Conservation (phyloP, 2,888 invertebrate species). For the Pogonocherus hispidulus region DNA sequence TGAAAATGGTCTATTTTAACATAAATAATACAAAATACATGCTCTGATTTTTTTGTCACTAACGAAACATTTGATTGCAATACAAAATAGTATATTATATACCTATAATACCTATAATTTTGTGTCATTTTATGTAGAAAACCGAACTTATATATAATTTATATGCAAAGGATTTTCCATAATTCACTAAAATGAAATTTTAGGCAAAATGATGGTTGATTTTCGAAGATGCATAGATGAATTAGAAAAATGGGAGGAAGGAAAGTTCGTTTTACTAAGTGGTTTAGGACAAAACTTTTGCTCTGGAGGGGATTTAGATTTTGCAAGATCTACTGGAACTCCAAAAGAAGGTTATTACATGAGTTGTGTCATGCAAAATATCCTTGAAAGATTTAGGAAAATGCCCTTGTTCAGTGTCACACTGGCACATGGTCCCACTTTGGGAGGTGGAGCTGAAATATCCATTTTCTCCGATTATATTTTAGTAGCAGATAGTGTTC, state of each 20-base stretch:
- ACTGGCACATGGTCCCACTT: constrained; percentile 57
- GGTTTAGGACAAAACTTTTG: constrained; percentile 61
- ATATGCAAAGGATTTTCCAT: neutral
- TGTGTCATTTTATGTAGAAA: no score
- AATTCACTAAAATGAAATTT: constrained; percentile 12
- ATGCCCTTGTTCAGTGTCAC: constrained; percentile 43
- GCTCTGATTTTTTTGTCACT: no score
- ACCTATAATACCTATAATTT: no score
- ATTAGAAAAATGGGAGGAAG: constrained; percentile 60
- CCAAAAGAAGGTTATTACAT: constrained; percentile 56
- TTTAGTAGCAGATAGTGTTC: constrained; percentile 57
- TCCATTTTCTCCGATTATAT: constrained; percentile 60
- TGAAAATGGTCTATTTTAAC: no score
- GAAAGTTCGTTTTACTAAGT: constrained; percentile 61
- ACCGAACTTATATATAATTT: no score
- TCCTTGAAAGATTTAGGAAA: constrained; percentile 51
- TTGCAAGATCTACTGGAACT: constrained; percentile 54
- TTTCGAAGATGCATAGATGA: constrained; percentile 55
- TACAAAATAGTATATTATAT: no score
- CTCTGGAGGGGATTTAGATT: constrained; percentile 62
- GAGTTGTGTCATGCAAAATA: constrained; percentile 59
- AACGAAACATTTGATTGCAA: no score
- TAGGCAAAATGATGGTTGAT: constrained; percentile 64
- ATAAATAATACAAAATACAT: no score
- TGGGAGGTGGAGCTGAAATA: constrained; percentile 63